Conservation (phyloP, 2,797 vertebrate genomes). For the Propithecus perrieri region DNA sequence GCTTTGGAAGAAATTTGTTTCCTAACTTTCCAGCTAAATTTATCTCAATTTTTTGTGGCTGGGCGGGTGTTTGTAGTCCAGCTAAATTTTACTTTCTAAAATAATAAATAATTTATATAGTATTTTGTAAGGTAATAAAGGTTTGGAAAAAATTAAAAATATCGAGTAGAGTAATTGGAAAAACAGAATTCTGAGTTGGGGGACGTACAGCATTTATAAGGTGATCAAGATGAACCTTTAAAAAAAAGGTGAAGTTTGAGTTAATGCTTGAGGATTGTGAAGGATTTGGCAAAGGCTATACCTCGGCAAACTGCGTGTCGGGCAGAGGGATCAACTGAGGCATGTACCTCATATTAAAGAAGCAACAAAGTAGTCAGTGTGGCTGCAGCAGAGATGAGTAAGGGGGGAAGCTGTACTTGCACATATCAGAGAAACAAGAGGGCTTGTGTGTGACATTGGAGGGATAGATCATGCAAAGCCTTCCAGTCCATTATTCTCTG, state of each 20-base stretch:
- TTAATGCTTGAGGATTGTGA: background rate
- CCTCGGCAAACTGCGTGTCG: background rate
- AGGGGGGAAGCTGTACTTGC: background rate
- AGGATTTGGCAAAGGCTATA: background rate
- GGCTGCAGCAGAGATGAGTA: background rate
- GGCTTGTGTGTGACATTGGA: fast-evolving
- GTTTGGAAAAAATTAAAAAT: background rate
- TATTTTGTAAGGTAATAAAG: background rate
- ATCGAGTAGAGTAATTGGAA: background rate
- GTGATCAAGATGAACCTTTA: too few species aligned
- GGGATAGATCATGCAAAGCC: background rate
- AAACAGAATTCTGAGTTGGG: too few species aligned
- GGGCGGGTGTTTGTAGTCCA: background rate
- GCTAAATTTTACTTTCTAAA: background rate
- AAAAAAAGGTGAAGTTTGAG: background rate
- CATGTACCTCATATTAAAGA: background rate
- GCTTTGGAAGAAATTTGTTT: background rate
- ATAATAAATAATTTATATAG: background rate
- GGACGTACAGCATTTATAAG: background rate
- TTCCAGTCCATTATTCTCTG: background rate
- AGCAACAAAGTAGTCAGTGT: background rate
- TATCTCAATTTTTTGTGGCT: background rate
- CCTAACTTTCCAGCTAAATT: background rate
- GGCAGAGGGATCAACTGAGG: background rate
- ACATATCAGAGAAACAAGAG: background rate